These are phyloP conservation scores for Recurvirostra avosetta DNA, from an alignment of 2,113 vertebrate genomes.

Conservation along the genomic window DNA sequence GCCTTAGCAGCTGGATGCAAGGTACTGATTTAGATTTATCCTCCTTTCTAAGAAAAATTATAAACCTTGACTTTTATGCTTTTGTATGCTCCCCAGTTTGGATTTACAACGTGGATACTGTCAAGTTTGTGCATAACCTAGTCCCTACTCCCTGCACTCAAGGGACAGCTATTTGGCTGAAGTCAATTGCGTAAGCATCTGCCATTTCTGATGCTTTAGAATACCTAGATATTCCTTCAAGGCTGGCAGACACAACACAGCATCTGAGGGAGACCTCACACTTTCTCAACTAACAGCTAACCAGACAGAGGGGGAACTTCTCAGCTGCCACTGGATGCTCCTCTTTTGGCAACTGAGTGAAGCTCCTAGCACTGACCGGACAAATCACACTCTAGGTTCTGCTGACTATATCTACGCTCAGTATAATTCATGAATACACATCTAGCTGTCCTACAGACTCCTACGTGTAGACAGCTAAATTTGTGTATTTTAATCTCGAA, in stretches of 20 bases:
- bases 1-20: conserved; percentile 96
- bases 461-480: neutral
- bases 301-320: neutral
- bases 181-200: neutral
- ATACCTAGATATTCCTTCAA: neutral
- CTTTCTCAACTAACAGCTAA: neutral
- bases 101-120: neutral
- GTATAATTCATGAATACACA: neutral
- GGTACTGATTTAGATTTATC: conserved; percentile 67
- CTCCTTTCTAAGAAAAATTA: neutral
- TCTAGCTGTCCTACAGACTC: neutral
- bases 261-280: neutral
- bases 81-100: neutral
- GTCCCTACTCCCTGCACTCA: neutral
- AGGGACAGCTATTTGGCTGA: neutral
- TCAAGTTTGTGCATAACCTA: neutral
- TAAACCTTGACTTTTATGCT: neutral
- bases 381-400: neutral
- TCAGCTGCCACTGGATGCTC: neutral
- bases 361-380: neutral
- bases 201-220: neutral
- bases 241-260: neutral
- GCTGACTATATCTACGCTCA: neutral
- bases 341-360: neutral
- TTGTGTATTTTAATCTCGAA: neutral